A percentile compares a stretch with the other conserved stretches of the same genome.
Conservation (phyloP, 2,113 vertebrate species). For the Poeciliopsis prolifica region DNA sequence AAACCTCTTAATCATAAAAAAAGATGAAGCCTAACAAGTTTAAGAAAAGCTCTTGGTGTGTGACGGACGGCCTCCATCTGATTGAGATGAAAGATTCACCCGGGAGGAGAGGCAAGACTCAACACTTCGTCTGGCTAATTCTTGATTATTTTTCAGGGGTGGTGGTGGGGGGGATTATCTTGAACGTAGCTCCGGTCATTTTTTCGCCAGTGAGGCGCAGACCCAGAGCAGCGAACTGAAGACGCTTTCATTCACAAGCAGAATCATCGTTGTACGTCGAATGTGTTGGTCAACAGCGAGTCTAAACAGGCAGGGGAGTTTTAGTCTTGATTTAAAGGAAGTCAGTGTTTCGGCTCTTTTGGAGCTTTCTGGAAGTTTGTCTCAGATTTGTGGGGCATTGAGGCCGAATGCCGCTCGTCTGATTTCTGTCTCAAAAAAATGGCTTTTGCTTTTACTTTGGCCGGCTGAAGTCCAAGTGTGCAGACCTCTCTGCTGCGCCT, state of each 20-base stretch:
- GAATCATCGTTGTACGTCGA: too few species aligned
- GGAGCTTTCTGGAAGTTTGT: too few species aligned
- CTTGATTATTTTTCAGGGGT: slow-evolving; percentile 32
- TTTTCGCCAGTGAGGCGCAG: too few species aligned
- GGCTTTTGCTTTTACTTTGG: slow-evolving; percentile 42
- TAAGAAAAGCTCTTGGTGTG: slow-evolving; percentile 49
- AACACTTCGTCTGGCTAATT: slow-evolving; percentile 44
- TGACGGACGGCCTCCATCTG: slow-evolving; percentile 58
- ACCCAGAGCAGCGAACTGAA: slow-evolving; percentile 10
- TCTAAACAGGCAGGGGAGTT: rapidly evolving
- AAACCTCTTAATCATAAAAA: slow-evolving; percentile 69
- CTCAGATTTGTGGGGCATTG: too few species aligned
- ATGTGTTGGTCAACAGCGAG: too few species aligned
- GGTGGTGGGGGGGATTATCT: slow-evolving; percentile 21
- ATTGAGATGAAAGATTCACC: slow-evolving; percentile 62
- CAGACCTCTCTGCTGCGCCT: background rate
- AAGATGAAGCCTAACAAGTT: slow-evolving; percentile 56
- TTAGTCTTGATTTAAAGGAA: too few species aligned
- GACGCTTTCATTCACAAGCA: slow-evolving; percentile 30
- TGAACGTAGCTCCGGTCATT: slow-evolving; percentile 32
- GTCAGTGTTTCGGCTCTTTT: too few species aligned
- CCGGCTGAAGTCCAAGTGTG: slow-evolving; percentile 30
- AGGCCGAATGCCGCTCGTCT: slow-evolving; percentile 13
- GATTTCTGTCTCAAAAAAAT: slow-evolving; percentile 36
- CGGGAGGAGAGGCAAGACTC: slow-evolving; percentile 54